Evolutionary conservation across 2,797 vertebrate genomes (phyloP).

Genomic region (Microchirus variegatus): DNA sequence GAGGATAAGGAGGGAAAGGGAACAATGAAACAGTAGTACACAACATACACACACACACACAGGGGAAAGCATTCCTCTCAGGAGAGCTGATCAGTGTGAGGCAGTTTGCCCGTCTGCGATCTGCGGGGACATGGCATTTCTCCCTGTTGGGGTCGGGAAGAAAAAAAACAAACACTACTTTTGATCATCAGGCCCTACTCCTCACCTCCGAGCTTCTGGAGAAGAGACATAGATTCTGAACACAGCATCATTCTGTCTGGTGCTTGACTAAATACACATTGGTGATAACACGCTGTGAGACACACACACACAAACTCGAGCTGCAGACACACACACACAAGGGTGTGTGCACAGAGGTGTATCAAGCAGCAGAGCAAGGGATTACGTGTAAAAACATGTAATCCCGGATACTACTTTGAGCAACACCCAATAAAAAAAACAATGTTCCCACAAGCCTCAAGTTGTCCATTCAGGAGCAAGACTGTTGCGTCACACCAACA

Average conservation of each 20-base stretch:
- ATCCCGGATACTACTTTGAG: conserved; percentile 68
- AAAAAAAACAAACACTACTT: conserved; percentile 84
- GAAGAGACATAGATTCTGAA: conserved; percentile 72
- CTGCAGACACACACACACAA: conserved; percentile 46
- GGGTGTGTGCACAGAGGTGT: conserved; percentile 55
- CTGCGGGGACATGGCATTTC: conserved; percentile 87
- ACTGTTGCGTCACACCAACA: conserved; percentile 75
- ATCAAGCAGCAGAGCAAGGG: conserved; percentile 62
- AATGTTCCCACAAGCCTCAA: conserved; percentile 75
- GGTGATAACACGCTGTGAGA: conserved; percentile 60
- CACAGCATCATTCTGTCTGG: conserved; percentile 53
- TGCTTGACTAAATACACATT: conserved; percentile 64
- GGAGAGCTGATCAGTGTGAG: conserved; percentile 89
- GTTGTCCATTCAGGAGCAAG: conserved; percentile 66
- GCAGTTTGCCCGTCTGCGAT: conserved; percentile 84
- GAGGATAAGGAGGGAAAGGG: conserved; percentile 42
- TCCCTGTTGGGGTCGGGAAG: conserved; percentile 83
- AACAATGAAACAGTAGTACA: conserved; percentile 66
- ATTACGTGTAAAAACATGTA: conserved; percentile 68
- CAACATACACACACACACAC: conserved; percentile 47
- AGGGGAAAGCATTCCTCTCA: conserved; percentile 78
- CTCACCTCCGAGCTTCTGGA: conserved; percentile 77
- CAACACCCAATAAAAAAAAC: conserved; percentile 72
- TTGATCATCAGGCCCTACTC: conserved; percentile 84
- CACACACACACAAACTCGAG: conserved; percentile 47